A percentile compares a stretch with the other conserved stretches of the same genome.
These are phyloP conservation scores for Trachelus troglodyta DNA, from an alignment of 2,888 invertebrate genomes.

Conservation along the genomic window DNA sequence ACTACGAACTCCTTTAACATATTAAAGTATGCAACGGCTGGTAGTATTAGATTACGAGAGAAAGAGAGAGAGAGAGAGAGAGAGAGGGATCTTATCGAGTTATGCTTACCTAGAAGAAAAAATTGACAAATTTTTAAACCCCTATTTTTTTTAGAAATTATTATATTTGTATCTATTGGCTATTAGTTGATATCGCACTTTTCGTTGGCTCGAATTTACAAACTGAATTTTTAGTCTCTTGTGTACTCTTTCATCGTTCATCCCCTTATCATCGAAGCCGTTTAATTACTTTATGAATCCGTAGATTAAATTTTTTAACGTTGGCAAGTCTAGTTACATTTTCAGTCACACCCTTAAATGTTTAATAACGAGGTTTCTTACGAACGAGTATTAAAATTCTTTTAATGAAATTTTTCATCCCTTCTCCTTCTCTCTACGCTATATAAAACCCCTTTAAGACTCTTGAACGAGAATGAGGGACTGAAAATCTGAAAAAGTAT, in stretches of 20 bases:
- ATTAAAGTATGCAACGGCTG: neutral
- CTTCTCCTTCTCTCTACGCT: neutral
- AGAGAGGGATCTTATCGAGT: neutral
- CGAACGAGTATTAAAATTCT: neutral
- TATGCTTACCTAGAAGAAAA: neutral
- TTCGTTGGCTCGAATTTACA: neutral
- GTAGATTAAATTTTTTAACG: neutral
- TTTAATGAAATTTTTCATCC: neutral
- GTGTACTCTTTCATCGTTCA: neutral
- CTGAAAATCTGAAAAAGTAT: neutral
- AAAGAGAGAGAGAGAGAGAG: neutral
- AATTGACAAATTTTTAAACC: neutral
- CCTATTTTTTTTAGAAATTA: neutral
- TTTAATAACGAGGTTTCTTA: neutral
- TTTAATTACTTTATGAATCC: neutral
- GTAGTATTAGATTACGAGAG: neutral
- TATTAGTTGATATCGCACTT: neutral
- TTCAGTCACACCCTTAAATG: neutral
- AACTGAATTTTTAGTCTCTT: neutral
- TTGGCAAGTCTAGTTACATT: neutral
- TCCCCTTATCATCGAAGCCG: neutral
- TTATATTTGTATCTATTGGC: neutral
- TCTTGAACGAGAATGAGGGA: neutral
- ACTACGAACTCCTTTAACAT: neutral
- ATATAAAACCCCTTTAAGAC: neutral